Evolutionary conservation across 1,140 invertebrate species (phyloP), one percentile per base, ranked within the genome.

Genomic region (Cherax destructor): DNA sequence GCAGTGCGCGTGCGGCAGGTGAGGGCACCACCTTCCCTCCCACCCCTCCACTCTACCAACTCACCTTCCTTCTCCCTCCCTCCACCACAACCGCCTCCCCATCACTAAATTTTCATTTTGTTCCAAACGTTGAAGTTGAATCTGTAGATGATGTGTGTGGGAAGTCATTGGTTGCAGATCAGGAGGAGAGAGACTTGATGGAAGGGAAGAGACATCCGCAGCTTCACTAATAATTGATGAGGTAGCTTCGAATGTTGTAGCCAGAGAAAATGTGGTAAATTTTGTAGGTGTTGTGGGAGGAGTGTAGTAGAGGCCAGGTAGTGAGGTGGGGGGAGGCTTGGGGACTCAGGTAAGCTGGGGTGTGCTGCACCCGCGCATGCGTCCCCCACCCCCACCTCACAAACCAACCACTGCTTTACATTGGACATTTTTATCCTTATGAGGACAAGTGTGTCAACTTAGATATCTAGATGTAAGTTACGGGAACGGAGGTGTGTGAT

Each of bases 1-100:
- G 86, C 65, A 88, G 86, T 88, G 86, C 86, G 86, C 86, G 86
- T 88, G 86, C 86, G 86, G 86, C 86, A 88, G 86, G 86, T 88
- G 86, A 88, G 78, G 59, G 50, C 59, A 30, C n/a, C 59, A 24
- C 21, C 61, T 59, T 56, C 86, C 86, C 61, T 16, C 56, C 77
- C 52, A 13, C 11, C 52, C 52, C 52, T 13, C 52, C 18, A 65
- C 78, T 30, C 47, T 41, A 56, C 78, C 86, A 76, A 41, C 30
- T 77, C 59, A n/a, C 72, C 74, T 61, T 65, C 50, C 80, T 21
- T 13, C 72, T 18, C 56, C 84, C 47, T 47, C 24, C 84, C 30
- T 69, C n/a, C 84, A 56, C 84, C 72, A 86, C 84, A n/a, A 77
- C 59, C 59, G 47, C 61, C 52, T 56, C 78, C 86, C 47, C 50